Percentiles rank a stretch among this genome's conserved stretches.
phyloP scores from a whole-genome alignment of 2,797 vertebrate genomes.

The Poecilia gillii region DNA sequence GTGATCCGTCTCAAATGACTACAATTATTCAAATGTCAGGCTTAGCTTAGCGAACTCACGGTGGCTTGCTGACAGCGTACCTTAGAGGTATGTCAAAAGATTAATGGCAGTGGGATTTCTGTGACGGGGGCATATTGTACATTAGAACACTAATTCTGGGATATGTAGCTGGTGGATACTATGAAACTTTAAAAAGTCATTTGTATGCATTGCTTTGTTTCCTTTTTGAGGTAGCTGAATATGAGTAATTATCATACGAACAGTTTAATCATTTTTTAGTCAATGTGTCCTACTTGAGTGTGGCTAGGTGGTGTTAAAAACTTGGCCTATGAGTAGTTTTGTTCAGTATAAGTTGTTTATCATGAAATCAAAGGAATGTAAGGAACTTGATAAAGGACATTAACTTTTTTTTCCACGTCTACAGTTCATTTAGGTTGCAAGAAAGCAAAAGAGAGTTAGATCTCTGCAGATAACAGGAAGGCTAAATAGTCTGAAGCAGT shows the following conservation, averaged over 20 bases:
- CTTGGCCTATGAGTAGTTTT: neutral
- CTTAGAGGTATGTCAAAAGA: slow-evolving; percentile 77
- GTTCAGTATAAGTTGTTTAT: neutral
- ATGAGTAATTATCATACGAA: neutral
- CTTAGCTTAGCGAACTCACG: slow-evolving; percentile 60
- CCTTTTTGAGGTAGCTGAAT: neutral
- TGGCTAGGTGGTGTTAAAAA: neutral
- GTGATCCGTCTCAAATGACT: slow-evolving; percentile 79
- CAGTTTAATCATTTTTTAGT: neutral
- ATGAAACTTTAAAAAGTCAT: neutral
- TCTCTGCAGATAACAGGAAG: neutral
- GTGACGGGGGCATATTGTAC: neutral
- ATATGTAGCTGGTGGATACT: neutral
- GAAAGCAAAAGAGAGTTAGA: neutral
- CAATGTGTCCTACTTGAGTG: neutral
- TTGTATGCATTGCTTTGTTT: neutral
- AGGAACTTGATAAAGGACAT: neutral
- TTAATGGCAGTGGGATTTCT: slow-evolving; percentile 58
- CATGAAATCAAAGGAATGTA: neutral
- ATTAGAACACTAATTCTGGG: neutral
- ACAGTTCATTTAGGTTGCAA: neutral
- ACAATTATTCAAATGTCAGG: slow-evolving; percentile 84
- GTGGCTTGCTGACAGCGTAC: slow-evolving; percentile 73
- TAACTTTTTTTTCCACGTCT: neutral
- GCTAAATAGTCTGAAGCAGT: neutral